Conservation (phyloP, 2,888 invertebrate species). For the Sinelater perroti region DNA sequence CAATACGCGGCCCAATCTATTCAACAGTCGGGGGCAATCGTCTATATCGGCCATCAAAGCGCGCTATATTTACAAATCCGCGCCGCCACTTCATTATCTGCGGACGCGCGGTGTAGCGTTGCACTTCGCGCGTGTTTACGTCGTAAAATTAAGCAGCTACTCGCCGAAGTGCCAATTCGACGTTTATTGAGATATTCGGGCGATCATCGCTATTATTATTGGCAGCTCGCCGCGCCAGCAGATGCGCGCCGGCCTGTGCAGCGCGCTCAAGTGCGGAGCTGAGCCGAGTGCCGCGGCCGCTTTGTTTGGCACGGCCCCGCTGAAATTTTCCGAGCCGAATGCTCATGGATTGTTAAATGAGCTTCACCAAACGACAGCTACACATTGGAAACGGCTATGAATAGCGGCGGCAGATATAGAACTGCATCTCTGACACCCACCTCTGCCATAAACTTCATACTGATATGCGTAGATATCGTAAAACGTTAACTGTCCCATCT, state of each 20-base stretch:
- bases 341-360: too few species aligned
- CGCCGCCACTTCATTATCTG: slow-evolving; percentile 37
- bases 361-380: too few species aligned
- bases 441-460: too few species aligned
- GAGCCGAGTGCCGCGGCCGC: too few species aligned
- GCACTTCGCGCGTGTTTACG: slow-evolving; percentile 31
- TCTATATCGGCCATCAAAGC: slow-evolving; percentile 46
- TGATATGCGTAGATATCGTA: too few species aligned
- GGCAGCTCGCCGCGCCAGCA: slow-evolving; percentile 22
- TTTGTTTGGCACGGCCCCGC: too few species aligned
- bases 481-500: too few species aligned
- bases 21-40: slow-evolving; percentile 41
- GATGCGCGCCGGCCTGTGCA: slow-evolving; percentile 2
- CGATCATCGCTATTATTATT: slow-evolving; percentile 31
- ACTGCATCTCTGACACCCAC: too few species aligned
- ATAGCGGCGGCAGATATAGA: too few species aligned
- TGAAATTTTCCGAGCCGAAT: too few species aligned
- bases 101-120: slow-evolving; percentile 30
- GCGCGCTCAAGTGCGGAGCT: too few species aligned
- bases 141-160: slow-evolving; percentile 36
- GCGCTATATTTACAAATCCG: slow-evolving; percentile 44
- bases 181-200: slow-evolving; percentile 35
- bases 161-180: slow-evolving; percentile 35
- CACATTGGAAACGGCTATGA: too few species aligned
- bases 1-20: slow-evolving; percentile 37